phyloP scores from a whole-genome alignment of 2,797 vertebrate species.

The Enteromius radiatus region DNA sequence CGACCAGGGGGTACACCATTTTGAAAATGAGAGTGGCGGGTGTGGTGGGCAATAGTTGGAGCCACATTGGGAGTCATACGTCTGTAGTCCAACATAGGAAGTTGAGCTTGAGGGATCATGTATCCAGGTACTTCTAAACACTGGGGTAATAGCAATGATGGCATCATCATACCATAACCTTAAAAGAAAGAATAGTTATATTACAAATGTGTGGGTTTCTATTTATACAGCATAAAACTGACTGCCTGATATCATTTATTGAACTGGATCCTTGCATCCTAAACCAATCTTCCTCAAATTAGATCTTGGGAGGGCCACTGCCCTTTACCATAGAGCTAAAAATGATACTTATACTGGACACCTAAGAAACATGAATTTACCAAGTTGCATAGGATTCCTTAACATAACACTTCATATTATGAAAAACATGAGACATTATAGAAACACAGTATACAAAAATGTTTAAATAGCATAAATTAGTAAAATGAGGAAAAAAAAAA shows the following conservation, averaged over 20 bases:
- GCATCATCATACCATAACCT: constrained; percentile 75
- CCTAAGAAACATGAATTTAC: background rate
- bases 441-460: background rate
- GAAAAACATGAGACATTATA: background rate
- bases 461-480: background rate
- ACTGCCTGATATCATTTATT: background rate
- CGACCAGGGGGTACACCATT: constrained; percentile 61
- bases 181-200: background rate
- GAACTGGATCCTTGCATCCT: background rate
- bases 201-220: background rate
- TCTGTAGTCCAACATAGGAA: constrained; percentile 80
- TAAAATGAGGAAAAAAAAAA: background rate
- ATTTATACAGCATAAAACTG: background rate
- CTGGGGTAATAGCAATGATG: constrained; percentile 67
- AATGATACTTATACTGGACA: background rate
- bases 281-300: no score
- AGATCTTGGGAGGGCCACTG: background rate
- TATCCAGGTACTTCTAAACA: constrained; percentile 78
- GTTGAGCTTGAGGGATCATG: constrained; percentile 75
- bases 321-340: background rate
- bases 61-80: constrained; percentile 75
- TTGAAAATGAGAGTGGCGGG: constrained; percentile 76
- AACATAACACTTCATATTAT: background rate
- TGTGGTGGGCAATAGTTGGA: constrained; percentile 77
- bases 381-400: background rate